Percentiles rank a stretch among this genome's conserved stretches.
phyloP scores from a whole-genome alignment of 2,888 invertebrate species.

The Phorcus lineatus region DNA sequence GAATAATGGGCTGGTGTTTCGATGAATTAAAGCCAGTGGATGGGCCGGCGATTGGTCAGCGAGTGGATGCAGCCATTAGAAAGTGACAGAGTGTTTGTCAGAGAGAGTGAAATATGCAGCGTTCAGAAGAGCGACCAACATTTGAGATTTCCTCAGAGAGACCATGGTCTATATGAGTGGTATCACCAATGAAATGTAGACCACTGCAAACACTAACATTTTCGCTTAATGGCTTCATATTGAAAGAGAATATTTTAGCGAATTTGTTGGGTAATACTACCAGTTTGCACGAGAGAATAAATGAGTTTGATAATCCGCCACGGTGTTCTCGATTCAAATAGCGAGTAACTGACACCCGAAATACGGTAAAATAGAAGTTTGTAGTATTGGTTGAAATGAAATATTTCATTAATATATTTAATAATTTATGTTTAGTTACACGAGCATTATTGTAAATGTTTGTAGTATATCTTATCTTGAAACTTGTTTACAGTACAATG shows the following conservation, averaged over 20 bases:
- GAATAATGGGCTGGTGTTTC: conserved; percentile 2
- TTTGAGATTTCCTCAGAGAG: conserved; percentile 3
- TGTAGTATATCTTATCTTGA: no score
- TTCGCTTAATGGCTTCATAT: neutral
- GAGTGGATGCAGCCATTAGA: neutral
- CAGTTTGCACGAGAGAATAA: no score
- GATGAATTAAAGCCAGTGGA: neutral
- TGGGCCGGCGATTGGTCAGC: neutral
- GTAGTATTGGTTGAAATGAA: no score
- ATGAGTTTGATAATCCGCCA: no score
- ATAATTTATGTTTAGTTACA: no score
- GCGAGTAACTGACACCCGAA: no score
- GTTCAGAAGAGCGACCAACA: neutral
- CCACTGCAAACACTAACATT: conserved; percentile 2
- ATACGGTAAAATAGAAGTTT: no score
- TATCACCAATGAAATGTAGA: neutral
- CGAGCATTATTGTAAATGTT: no score
- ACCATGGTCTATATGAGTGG: neutral
- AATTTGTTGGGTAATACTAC: neutral
- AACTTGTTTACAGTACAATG: no score
- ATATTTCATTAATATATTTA: no score
- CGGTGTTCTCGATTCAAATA: no score
- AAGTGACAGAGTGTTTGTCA: neutral
- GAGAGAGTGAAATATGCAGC: neutral
- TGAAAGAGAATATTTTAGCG: neutral